A percentile compares a stretch with the other conserved stretches of the same genome.
These are phyloP conservation scores for Drosophila kurseongensis DNA, from an alignment of 1,140 invertebrate genomes.

Conservation along the genomic window DNA sequence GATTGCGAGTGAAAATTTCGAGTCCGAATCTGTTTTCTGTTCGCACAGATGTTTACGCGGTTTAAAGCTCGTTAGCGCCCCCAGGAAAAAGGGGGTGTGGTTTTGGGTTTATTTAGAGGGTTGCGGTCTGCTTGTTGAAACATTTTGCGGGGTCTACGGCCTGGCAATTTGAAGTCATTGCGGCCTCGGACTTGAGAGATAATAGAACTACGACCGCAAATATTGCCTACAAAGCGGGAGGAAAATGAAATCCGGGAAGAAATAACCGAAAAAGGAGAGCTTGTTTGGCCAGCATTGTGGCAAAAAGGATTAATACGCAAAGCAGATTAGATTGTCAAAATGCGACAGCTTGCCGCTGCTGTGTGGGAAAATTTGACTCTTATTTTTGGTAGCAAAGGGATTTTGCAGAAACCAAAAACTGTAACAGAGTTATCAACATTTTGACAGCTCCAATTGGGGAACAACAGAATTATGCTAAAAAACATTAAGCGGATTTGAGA, in stretches of 20 bases:
- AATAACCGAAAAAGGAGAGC: neutral
- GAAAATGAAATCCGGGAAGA: neutral
- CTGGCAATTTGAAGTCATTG: slow-evolving; percentile 59
- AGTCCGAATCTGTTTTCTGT: slow-evolving; percentile 51
- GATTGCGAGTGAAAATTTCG: neutral
- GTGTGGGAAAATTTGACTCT: slow-evolving; percentile 28
- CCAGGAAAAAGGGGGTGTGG: slow-evolving; percentile 10
- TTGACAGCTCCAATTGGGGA: slow-evolving; percentile 52
- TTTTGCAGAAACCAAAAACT: slow-evolving; percentile 35
- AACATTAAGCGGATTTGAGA: slow-evolving; percentile 44
- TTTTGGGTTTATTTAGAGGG: slow-evolving; percentile 10
- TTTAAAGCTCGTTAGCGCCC: slow-evolving; percentile 67
- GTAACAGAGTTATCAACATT: slow-evolving; percentile 55
- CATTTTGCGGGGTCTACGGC: slow-evolving; percentile 44
- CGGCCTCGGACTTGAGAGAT: slow-evolving; percentile 61
- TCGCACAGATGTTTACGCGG: slow-evolving; percentile 73
- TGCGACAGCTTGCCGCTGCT: slow-evolving; percentile 60
- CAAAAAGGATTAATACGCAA: slow-evolving; percentile 71
- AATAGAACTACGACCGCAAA: slow-evolving; percentile 70
- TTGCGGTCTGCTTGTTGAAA: slow-evolving; percentile 46
- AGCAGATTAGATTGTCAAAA: slow-evolving; percentile 75
- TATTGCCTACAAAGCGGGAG: slow-evolving; percentile 53
- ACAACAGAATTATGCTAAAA: slow-evolving; percentile 48
- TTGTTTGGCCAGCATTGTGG: slow-evolving; percentile 41
- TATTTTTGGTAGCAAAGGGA: slow-evolving; percentile 6